Conservation (phyloP, 2,797 vertebrate species). For the Helarctos malayanus region DNA sequence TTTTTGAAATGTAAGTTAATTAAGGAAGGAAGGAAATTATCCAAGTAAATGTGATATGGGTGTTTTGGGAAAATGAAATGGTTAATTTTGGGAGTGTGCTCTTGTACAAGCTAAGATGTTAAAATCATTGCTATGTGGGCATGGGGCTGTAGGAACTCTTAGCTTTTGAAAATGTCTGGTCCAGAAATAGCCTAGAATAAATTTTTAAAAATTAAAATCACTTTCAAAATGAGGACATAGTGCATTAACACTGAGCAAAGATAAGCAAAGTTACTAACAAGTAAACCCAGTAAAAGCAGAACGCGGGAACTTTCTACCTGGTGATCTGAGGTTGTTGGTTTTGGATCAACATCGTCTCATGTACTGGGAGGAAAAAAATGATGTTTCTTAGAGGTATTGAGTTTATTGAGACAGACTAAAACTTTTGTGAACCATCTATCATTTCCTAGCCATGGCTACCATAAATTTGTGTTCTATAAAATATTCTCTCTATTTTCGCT, state of each 20-base stretch:
- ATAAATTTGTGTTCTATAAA: conserved; percentile 5
- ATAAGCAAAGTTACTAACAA: neutral
- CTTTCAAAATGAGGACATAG: neutral
- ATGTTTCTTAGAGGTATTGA: neutral
- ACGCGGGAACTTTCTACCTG: neutral
- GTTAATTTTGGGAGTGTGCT: neutral
- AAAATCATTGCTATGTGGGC: neutral
- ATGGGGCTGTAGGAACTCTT: neutral
- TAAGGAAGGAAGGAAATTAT: neutral
- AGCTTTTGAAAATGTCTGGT: neutral
- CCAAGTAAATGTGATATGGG: neutral
- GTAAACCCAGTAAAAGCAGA: neutral
- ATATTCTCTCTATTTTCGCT: neutral
- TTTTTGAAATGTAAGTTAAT: conserved; percentile 4
- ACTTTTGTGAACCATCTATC: neutral
- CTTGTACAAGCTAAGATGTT: neutral
- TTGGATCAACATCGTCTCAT: neutral
- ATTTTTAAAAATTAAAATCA: neutral
- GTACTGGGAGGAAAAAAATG: neutral
- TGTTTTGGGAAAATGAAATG: neutral
- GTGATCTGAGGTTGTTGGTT: neutral
- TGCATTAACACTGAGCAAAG: neutral
- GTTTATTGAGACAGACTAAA: neutral
- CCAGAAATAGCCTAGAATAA: neutral
- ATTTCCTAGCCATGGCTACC: neutral